Evolutionary conservation across 1,140 invertebrate genomes (phyloP).

Genomic region (Fopius arisanus): DNA sequence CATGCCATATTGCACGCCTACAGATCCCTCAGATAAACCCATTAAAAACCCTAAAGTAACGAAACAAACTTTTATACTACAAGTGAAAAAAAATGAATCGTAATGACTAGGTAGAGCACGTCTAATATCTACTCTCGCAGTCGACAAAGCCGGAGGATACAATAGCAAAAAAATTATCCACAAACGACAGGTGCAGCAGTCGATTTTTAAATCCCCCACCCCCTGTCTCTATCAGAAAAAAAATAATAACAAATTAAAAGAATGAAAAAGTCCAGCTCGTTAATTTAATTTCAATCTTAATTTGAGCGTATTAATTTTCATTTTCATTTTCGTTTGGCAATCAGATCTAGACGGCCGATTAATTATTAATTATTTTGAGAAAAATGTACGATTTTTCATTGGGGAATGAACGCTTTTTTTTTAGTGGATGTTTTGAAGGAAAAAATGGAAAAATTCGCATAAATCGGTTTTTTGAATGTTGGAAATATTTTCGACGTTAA

Average conservation of each 20-base stretch:
- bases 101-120: background rate
- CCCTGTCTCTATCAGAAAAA: background rate
- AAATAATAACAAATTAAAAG: background rate
- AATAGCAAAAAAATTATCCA: background rate
- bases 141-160: background rate
- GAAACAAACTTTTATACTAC: background rate
- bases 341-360: too few species aligned
- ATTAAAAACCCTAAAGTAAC: background rate
- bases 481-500: too few species aligned
- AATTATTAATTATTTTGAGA: too few species aligned
- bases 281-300: too few species aligned
- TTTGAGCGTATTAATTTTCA: too few species aligned
- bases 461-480: too few species aligned
- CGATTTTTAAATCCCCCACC: background rate
- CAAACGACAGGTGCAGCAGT: background rate
- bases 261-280: too few species aligned
- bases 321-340: too few species aligned
- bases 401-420: too few species aligned
- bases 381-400: too few species aligned
- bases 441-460: too few species aligned
- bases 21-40: conserved; percentile 1
- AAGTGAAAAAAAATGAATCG: background rate
- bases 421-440: too few species aligned
- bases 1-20: conserved; percentile 5
- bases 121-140: background rate